Evolutionary conservation across 2,888 invertebrate species (phyloP).

Genomic region (Leucophenga montana): DNA sequence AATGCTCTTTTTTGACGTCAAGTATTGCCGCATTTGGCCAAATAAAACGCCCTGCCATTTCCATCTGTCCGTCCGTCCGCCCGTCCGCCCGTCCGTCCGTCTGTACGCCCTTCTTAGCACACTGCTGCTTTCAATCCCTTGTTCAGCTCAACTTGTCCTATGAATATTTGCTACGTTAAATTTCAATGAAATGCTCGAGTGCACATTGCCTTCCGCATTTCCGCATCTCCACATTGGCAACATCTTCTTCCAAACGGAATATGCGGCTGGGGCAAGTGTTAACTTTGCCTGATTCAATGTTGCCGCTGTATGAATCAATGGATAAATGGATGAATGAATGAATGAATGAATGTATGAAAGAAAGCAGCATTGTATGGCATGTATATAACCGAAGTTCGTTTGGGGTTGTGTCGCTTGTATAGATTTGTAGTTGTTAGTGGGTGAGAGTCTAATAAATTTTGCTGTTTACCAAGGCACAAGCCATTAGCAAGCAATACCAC

Average conservation of each 20-base stretch:
- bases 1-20: conserved; percentile 70
- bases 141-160: conserved; percentile 31
- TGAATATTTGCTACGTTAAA: conserved; percentile 42
- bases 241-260: too few species aligned
- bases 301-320: conserved; percentile 32
- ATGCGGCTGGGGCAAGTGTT: conserved; percentile 61
- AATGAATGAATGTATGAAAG: neutral
- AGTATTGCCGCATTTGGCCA: conserved; percentile 36
- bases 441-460: conserved; percentile 56
- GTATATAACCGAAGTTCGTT: neutral
- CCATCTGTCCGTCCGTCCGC: too few species aligned
- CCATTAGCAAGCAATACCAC: conserved; percentile 70
- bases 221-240: too few species aligned
- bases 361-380: neutral
- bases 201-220: neutral
- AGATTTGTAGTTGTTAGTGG: conserved; percentile 32
- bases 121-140: neutral
- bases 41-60: conserved; percentile 46
- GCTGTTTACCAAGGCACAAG: conserved; percentile 67
- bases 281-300: conserved; percentile 50
- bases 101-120: too few species aligned
- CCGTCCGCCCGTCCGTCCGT: neutral
- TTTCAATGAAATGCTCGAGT: conserved; percentile 63
- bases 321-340: conserved; percentile 25
- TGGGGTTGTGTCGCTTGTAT: neutral